phyloP scores from a whole-genome alignment of 2,888 invertebrate genomes.

The Mesorhabditis spiculigera region DNA sequence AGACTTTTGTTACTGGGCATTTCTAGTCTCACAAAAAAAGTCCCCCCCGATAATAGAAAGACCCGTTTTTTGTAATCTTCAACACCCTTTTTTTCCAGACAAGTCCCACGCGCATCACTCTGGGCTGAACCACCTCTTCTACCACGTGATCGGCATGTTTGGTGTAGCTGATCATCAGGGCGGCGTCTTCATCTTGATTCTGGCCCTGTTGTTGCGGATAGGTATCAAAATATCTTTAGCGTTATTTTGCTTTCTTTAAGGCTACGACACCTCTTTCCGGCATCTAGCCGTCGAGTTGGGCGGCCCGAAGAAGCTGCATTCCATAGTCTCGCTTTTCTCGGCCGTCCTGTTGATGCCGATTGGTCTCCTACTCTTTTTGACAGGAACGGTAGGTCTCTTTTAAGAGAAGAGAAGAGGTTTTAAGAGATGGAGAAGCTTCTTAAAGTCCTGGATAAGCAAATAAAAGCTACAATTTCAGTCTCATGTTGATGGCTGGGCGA shows the following conservation, averaged over 20 bases:
- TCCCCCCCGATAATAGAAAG: too few relatives aligned
- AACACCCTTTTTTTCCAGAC: constrained; percentile 35
- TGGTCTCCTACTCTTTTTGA: constrained; percentile 60
- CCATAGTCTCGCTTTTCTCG: constrained; percentile 62
- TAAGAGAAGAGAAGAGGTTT: too few relatives aligned
- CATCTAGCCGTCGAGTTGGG: constrained; percentile 62
- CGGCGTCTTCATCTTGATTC: constrained; percentile 63
- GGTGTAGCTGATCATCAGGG: constrained; percentile 66
- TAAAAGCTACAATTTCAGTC: background rate
- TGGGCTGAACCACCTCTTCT: constrained; percentile 62
- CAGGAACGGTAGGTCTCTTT: constrained; percentile 21
- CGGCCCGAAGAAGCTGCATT: constrained; percentile 63
- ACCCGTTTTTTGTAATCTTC: too few relatives aligned
- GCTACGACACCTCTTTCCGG: constrained; percentile 60
- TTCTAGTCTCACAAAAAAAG: too few relatives aligned
- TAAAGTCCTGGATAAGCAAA: too few relatives aligned
- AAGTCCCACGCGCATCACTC: constrained; percentile 62
- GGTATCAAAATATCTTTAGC: constrained; percentile 10
- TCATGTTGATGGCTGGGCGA: background rate
- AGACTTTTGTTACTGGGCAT: too few relatives aligned
- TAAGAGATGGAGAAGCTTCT: too few relatives aligned
- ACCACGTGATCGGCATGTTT: constrained; percentile 62
- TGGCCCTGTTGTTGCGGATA: constrained; percentile 61
- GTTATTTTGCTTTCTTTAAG: constrained; percentile 10
- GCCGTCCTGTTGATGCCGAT: constrained; percentile 61